phyloP scores from a whole-genome alignment of 2,797 vertebrate species.

The Tauraco hartlaubi region DNA sequence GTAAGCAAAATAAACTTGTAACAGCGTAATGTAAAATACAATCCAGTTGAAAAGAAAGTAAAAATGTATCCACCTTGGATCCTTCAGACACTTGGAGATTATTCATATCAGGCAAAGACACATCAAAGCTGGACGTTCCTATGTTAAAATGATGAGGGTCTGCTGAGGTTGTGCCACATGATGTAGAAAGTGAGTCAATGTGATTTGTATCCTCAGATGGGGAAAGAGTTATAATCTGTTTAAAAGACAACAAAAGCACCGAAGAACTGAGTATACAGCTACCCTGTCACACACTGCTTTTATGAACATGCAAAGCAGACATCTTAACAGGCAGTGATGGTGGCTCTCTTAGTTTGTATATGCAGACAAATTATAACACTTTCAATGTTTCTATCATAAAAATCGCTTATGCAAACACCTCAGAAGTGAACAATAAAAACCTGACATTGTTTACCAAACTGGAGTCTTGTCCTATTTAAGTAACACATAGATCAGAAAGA shows the following conservation, averaged over 20 bases:
- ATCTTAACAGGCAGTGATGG: background rate
- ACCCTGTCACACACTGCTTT: background rate
- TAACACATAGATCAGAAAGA: background rate
- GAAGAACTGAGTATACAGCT: background rate
- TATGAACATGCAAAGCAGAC: background rate
- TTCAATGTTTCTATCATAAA: background rate
- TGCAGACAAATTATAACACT: background rate
- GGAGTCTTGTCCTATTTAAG: background rate
- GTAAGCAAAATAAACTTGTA: background rate
- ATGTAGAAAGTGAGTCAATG: constrained; percentile 89
- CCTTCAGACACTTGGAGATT: constrained; percentile 81
- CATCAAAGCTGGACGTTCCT: constrained; percentile 86
- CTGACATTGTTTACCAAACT: background rate
- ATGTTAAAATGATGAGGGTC: constrained; percentile 87
- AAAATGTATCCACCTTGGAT: constrained; percentile 86
- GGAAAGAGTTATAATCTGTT: constrained; percentile 94
- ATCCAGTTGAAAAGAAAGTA: constrained; percentile 69
- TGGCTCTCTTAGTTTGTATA: background rate
- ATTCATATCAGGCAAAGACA: constrained; percentile 87
- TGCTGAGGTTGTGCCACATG: constrained; percentile 88
- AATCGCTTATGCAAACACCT: background rate
- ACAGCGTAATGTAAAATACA: background rate
- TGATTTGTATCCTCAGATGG: constrained; percentile 95
- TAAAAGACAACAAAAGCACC: constrained; percentile 40
- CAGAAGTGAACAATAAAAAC: background rate